Percentiles rank a stretch among this genome's conserved stretches.
phyloP scores from a whole-genome alignment of 2,797 vertebrate genomes.

The Podargus strigoides region DNA sequence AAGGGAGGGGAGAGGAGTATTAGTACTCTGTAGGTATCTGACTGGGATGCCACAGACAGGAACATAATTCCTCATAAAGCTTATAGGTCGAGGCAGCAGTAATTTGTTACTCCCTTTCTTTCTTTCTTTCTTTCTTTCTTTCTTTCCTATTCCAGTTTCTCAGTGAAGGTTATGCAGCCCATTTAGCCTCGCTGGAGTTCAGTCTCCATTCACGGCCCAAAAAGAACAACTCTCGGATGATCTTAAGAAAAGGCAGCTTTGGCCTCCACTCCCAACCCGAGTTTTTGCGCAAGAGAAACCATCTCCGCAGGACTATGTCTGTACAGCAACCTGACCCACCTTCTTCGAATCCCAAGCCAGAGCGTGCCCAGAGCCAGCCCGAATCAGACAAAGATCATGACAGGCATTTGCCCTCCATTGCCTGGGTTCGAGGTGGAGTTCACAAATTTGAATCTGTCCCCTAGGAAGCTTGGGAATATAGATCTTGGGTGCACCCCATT shows the following conservation, averaged over 20 bases:
- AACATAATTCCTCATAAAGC: background rate
- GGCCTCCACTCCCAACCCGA: slow-evolving; percentile 92
- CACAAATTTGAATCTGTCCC: slow-evolving; percentile 77
- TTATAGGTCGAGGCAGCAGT: background rate
- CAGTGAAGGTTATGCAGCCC: slow-evolving; percentile 92
- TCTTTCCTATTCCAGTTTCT: slow-evolving; percentile 82
- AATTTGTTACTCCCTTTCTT: background rate
- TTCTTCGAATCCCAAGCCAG: slow-evolving; percentile 88
- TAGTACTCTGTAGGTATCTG: background rate
- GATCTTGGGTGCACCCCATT: background rate
- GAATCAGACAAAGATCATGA: slow-evolving; percentile 94
- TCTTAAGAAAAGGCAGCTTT: slow-evolving; percentile 94
- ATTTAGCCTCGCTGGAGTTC: slow-evolving; percentile 90
- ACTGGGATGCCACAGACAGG: background rate
- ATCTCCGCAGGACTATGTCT: slow-evolving; percentile 94
- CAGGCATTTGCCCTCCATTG: slow-evolving; percentile 71
- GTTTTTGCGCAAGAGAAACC: slow-evolving; percentile 93
- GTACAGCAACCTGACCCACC: slow-evolving; percentile 96
- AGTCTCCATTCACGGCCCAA: slow-evolving; percentile 89
- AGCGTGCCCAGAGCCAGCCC: slow-evolving; percentile 96
- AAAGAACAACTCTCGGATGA: slow-evolving; percentile 93
- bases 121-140: slow-evolving; percentile 31
- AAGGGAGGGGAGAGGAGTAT: background rate
- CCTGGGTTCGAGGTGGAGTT: slow-evolving; percentile 72
- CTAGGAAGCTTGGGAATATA: slow-evolving; percentile 29